A percentile compares a stretch with the other conserved stretches of the same genome.
Evolutionary conservation across 1,140 invertebrate species (phyloP).

Genomic region (Samia ricini): DNA sequence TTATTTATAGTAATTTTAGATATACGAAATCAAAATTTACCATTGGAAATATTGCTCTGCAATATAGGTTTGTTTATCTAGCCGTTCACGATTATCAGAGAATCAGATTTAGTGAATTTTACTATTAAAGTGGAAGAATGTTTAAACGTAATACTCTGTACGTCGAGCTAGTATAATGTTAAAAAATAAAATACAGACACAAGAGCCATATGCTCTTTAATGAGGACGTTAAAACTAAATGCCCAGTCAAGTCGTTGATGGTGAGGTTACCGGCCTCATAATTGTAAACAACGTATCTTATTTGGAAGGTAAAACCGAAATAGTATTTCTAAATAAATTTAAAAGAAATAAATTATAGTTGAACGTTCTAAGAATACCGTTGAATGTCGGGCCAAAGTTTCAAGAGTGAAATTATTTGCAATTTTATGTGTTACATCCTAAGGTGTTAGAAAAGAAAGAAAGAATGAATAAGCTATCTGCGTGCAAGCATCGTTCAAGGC

Average conservation of each 20-base stretch:
- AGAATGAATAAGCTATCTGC: conserved; percentile 8
- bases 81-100: too few relatives aligned
- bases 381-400: conserved; percentile 15
- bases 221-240: background rate
- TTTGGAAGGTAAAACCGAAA: conserved; percentile 38
- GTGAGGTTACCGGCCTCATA: conserved; percentile 36
- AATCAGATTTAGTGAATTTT: too few relatives aligned
- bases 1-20: too few relatives aligned
- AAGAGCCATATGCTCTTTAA: background rate
- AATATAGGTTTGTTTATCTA: too few relatives aligned
- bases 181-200: background rate
- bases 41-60: too few relatives aligned
- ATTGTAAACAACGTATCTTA: conserved; percentile 41
- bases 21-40: too few relatives aligned
- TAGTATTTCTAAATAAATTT: conserved; percentile 28
- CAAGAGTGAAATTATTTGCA: conserved; percentile 10
- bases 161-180: background rate
- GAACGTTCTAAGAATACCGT: conserved; percentile 8
- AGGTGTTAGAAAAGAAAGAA: background rate
- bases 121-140: too few relatives aligned
- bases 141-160: background rate
- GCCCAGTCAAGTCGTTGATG: background rate
- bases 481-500: background rate
- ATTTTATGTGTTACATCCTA: conserved; percentile 1
- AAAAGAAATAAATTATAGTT: conserved; percentile 7